These are phyloP conservation scores for Aphrophora alni DNA, from an alignment of 2,888 invertebrate species.

Conservation along the genomic window DNA sequence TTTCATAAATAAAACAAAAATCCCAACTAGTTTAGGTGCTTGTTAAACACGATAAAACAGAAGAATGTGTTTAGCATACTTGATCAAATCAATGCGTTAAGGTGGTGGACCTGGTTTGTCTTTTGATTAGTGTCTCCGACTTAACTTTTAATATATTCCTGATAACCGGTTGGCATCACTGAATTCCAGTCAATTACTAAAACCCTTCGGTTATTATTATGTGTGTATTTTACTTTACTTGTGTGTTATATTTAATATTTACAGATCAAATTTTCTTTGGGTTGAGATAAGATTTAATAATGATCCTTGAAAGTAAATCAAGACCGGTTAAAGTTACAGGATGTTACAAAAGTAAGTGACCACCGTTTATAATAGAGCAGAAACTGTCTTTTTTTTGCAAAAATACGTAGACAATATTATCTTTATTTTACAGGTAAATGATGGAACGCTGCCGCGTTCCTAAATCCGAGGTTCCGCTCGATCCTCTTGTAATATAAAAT, in stretches of 20 bases:
- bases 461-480: too few relatives aligned
- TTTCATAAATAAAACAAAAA: not conserved
- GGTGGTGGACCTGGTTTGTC: not conserved
- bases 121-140: not conserved
- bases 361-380: too few relatives aligned
- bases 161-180: not conserved
- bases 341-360: too few relatives aligned
- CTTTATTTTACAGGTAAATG: too few relatives aligned
- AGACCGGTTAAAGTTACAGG: not conserved
- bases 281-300: not conserved
- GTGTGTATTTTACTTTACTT: not conserved
- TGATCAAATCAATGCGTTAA: not conserved
- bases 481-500: too few relatives aligned
- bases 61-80: not conserved
- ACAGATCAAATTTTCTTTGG: not conserved
- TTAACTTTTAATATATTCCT: not conserved
- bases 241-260: not conserved
- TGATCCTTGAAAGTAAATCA: not conserved
- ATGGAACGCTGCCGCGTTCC: too few relatives aligned
- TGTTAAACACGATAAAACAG: not conserved
- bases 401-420: too few relatives aligned
- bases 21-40: not conserved
- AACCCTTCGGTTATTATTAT: not conserved
- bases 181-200: not conserved
- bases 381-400: too few relatives aligned